A percentile compares a stretch with the other conserved stretches of the same genome.
phyloP scores from a whole-genome alignment of 2,797 vertebrate species.

The Molossus molossus region DNA sequence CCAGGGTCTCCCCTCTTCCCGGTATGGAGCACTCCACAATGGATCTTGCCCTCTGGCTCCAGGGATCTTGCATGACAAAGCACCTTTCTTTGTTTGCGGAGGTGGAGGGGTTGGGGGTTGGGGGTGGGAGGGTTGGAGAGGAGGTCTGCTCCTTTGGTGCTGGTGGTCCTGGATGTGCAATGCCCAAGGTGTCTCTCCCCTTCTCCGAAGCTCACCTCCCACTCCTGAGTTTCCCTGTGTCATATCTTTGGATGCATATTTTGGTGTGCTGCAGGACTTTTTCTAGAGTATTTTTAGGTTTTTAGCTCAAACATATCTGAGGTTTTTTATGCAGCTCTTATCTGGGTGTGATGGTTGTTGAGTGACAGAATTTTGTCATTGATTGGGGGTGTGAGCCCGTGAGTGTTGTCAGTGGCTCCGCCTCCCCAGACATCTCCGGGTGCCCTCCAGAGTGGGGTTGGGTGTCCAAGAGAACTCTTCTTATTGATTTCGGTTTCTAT shows the following conservation, averaged over 20 bases:
- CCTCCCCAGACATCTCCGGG: neutral
- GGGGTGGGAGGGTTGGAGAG: too few species aligned
- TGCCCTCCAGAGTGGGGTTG: too few species aligned
- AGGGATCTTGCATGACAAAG: accelerated
- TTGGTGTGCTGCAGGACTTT: too few species aligned
- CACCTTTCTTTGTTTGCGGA: accelerated
- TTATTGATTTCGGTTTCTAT: accelerated
- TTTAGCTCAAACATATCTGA: accelerated
- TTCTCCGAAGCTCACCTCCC: neutral
- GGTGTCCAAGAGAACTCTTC: neutral
- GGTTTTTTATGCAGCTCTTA: too few species aligned
- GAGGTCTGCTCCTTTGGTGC: neutral
- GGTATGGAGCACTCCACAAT: accelerated
- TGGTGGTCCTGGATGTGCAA: accelerated
- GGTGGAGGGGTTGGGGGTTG: neutral
- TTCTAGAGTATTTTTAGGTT: neutral
- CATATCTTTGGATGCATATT: accelerated
- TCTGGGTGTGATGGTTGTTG: accelerated
- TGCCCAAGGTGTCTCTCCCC: neutral
- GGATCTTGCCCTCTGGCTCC: neutral
- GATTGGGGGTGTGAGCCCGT: neutral
- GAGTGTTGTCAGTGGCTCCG: neutral
- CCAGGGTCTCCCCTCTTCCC: neutral
- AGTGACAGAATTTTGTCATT: accelerated
- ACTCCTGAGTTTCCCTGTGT: accelerated